Conservation (phyloP, 2,888 invertebrate genomes). For the Synanthedon myopaeformis region DNA sequence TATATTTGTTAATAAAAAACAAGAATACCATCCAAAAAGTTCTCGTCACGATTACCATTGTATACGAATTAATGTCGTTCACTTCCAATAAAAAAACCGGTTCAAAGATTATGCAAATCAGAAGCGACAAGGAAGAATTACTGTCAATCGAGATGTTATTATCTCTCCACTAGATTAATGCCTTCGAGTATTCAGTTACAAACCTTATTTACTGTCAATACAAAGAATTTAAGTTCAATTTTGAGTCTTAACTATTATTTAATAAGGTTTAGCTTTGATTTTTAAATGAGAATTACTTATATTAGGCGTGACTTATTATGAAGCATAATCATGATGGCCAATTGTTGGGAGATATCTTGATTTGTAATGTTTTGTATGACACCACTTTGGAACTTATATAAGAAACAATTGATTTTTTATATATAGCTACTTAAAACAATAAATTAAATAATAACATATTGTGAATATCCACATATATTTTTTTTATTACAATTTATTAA, state of each 20-base stretch:
- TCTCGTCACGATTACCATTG: conserved; percentile 17
- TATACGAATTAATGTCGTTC: conserved; percentile 17
- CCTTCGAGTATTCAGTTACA: conserved; percentile 23
- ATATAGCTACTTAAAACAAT: too few species aligned
- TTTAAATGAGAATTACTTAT: background rate
- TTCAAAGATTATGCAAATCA: conserved; percentile 46
- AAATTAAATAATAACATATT: too few species aligned
- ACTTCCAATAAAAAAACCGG: conserved; percentile 22
- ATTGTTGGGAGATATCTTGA: conserved; percentile 35
- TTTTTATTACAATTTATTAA: too few species aligned
- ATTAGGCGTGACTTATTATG: conserved; percentile 18
- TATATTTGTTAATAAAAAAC: background rate
- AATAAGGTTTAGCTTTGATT: background rate
- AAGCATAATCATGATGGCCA: conserved; percentile 33
- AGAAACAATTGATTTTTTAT: too few species aligned
- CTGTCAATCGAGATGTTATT: conserved; percentile 41
- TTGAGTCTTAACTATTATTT: background rate
- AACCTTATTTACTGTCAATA: conserved; percentile 5
- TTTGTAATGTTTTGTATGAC: background rate
- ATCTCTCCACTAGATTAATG: conserved; percentile 27
- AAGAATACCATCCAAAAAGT: conserved; percentile 2
- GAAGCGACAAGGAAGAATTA: conserved; percentile 42
- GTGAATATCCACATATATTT: too few species aligned
- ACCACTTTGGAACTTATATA: background rate
- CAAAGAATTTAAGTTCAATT: background rate